A percentile compares a stretch with the other conserved stretches of the same genome.
Evolutionary conservation across 2,888 invertebrate genomes (phyloP).

Genomic region (Drosophila colorata): DNA sequence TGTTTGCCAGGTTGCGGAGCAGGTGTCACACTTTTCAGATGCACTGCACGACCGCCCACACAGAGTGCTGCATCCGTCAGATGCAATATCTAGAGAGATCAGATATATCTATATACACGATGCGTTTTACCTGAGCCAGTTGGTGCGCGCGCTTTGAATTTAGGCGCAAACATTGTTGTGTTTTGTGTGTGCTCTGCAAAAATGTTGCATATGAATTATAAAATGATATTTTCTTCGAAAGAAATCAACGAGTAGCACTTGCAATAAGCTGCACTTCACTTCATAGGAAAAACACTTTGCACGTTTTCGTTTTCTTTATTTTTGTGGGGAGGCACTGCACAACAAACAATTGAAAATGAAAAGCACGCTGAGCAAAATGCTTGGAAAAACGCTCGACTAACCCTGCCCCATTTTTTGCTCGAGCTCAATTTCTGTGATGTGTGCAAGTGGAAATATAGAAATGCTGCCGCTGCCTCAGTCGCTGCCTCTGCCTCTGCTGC

Average conservation of each 20-base stretch:
- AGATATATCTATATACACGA: background rate
- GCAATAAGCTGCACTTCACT: constrained; percentile 43
- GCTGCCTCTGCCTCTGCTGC: constrained; percentile 39
- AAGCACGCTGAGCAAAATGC: constrained; percentile 15
- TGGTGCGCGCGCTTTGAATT: constrained; percentile 92
- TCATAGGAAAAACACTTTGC: constrained; percentile 10
- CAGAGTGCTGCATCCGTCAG: constrained; percentile 34
- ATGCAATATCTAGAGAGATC: constrained; percentile 24
- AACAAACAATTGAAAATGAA: constrained; percentile 15
- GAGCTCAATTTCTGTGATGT: constrained; percentile 34
- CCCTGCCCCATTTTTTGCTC: constrained; percentile 85
- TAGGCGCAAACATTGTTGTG: constrained; percentile 90
- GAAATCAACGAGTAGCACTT: constrained; percentile 11
- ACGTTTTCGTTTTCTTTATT: background rate
- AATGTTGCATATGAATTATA: constrained; percentile 27
- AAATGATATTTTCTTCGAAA: background rate
- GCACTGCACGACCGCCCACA: constrained; percentile 23
- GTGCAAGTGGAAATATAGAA: constrained; percentile 64
- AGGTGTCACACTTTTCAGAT: constrained; percentile 12
- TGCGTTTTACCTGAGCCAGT: constrained; percentile 82
- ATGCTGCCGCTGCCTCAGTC: constrained; percentile 34
- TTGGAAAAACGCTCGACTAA: constrained; percentile 80
- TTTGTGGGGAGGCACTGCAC: constrained; percentile 18
- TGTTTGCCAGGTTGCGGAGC: constrained; percentile 37
- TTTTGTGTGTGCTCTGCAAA: constrained; percentile 69